Evolutionary conservation across 2,797 vertebrate genomes (phyloP).

Genomic region (Peromyscus eremicus): DNA sequence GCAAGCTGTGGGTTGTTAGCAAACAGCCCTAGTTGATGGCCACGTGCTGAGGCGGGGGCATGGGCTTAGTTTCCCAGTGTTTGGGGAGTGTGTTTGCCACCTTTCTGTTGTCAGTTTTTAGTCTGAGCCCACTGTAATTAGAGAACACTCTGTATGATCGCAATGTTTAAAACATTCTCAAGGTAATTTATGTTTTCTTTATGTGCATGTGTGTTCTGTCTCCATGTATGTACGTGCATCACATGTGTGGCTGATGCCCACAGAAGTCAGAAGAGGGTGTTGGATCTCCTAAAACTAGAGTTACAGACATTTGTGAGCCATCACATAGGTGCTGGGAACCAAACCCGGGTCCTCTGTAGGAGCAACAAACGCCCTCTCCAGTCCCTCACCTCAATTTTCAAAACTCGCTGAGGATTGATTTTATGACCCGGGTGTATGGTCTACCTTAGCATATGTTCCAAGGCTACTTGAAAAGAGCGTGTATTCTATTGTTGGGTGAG

Average conservation of each 20-base stretch:
- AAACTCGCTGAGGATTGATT: no score
- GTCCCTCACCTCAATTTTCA: background rate
- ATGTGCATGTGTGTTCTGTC: background rate
- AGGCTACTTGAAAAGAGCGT: background rate
- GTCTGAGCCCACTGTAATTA: background rate
- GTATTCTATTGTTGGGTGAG: background rate
- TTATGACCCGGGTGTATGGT: background rate
- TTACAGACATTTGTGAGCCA: background rate
- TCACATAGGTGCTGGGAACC: background rate
- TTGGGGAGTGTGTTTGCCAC: background rate
- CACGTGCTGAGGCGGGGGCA: background rate
- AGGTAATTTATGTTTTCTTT: background rate
- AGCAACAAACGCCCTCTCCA: background rate
- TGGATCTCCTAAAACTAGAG: background rate
- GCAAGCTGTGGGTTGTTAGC: background rate
- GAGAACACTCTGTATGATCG: background rate
- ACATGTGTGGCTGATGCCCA: background rate
- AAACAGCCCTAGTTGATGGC: background rate
- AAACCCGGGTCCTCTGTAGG: background rate
- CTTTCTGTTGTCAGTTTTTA: conserved; percentile 8
- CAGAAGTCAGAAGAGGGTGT: background rate
- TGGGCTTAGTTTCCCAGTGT: background rate
- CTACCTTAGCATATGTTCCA: background rate
- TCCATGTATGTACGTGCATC: background rate
- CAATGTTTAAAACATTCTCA: background rate